phyloP scores from a whole-genome alignment of 2,888 invertebrate genomes.

The Caenorhabditis uteleia region DNA sequence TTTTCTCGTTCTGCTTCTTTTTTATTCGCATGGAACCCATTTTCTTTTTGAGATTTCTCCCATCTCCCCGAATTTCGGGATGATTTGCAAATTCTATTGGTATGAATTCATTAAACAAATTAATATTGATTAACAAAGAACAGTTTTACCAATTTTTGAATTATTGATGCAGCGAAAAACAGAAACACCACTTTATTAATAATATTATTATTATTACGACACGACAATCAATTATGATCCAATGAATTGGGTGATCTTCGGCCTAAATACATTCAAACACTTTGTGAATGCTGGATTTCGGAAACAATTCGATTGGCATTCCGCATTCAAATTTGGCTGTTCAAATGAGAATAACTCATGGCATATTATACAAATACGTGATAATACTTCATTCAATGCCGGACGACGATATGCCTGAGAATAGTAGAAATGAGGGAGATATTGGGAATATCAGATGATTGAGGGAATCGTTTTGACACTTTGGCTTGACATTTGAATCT shows the following conservation, averaged over 20 bases:
- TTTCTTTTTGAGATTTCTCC: not conserved
- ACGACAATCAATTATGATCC: too few relatives aligned
- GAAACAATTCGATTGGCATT: constrained; percentile 60
- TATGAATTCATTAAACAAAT: not conserved
- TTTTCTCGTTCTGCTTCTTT: not conserved
- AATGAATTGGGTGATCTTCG: constrained; percentile 14
- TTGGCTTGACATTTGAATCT: too few relatives aligned
- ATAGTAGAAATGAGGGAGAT: too few relatives aligned
- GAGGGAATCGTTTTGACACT: too few relatives aligned
- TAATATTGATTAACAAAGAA: not conserved
- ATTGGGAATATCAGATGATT: too few relatives aligned
- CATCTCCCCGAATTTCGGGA: not conserved
- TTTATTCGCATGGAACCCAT: not conserved
- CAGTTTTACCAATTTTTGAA: not conserved
- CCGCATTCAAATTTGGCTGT: constrained; percentile 54
- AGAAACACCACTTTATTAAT: not conserved
- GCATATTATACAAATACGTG: constrained; percentile 57
- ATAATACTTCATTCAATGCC: constrained; percentile 58
- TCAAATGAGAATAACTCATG: constrained; percentile 62
- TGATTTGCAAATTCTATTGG: not conserved
- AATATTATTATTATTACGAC: constrained; percentile 1
- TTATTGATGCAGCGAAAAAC: not conserved
- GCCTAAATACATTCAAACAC: constrained; percentile 43
- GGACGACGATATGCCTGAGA: constrained; percentile 56
- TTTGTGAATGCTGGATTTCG: constrained; percentile 50